phyloP scores from a whole-genome alignment of 2,113 vertebrate species.

The Oryzias curvinotus region DNA sequence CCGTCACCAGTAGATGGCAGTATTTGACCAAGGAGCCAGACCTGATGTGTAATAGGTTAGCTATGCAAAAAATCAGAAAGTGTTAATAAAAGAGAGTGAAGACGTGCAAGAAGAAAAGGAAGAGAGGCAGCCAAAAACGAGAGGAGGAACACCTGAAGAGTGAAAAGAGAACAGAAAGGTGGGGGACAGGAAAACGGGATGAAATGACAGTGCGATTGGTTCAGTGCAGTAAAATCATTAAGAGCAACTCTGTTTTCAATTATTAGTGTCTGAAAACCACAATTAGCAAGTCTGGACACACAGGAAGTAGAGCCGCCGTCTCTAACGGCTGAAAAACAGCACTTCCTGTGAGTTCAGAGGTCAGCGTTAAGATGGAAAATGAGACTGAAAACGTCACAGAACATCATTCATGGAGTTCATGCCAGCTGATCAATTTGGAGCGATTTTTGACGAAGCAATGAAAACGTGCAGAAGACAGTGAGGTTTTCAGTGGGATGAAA shows the following conservation, averaged over 20 bases:
- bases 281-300: conserved; percentile 25
- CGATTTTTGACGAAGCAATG: not conserved
- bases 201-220: conserved; percentile 50
- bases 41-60: conserved; percentile 21
- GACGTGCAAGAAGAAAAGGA: conserved; percentile 77
- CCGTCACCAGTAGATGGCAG: conserved; percentile 27
- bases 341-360: conserved; percentile 24
- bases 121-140: conserved; percentile 76
- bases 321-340: not conserved
- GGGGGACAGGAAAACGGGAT: conserved; percentile 41
- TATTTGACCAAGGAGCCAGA: conserved; percentile 1
- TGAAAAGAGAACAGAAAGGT: conserved; percentile 49
- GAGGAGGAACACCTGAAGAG: conserved; percentile 76
- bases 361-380: conserved; percentile 14
- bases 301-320: conserved; percentile 19
- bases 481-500: conserved; percentile 51
- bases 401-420: not conserved
- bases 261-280: conserved; percentile 3
- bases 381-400: conserved; percentile 53
- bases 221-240: conserved; percentile 14
- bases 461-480: conserved; percentile 20
- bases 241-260: conserved; percentile 11
- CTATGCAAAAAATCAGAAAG: conserved; percentile 24
- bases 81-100: conserved; percentile 57
- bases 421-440: not conserved